Conservation (phyloP, 2,113 vertebrate genomes). For the Chinchilla lanigera region DNA sequence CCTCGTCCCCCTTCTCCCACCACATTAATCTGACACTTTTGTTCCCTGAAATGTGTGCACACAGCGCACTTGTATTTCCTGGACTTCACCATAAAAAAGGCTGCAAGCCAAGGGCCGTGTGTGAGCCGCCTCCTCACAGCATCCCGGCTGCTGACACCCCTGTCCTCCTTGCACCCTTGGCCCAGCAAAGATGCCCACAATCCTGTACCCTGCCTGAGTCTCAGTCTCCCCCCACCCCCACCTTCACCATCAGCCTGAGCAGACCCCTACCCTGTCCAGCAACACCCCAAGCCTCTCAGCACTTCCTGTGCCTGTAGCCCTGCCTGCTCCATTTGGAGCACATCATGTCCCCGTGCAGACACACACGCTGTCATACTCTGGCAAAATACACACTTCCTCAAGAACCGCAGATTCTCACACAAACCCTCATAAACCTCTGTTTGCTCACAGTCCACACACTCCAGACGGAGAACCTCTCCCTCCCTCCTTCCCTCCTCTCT, state of each 20-base stretch:
- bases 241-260: background rate
- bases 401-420: background rate
- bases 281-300: fast-evolving
- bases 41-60: background rate
- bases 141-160: background rate
- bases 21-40: background rate
- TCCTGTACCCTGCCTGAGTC: fast-evolving
- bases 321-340: background rate
- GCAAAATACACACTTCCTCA: no score
- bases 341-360: no score
- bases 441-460: background rate
- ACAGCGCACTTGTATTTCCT: background rate
- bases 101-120: background rate
- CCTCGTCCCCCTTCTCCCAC: no score
- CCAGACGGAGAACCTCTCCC: background rate
- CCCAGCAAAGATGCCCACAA: fast-evolving
- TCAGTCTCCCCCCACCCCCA: fast-evolving
- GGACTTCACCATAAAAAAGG: background rate
- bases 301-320: background rate
- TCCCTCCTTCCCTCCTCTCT: no score
- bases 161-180: background rate
- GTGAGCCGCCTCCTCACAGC: background rate
- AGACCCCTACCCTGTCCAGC: background rate
- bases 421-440: background rate
- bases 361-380: no score